phyloP scores from a whole-genome alignment of 2,888 invertebrate genomes.

The Metopia argyrocephala region DNA sequence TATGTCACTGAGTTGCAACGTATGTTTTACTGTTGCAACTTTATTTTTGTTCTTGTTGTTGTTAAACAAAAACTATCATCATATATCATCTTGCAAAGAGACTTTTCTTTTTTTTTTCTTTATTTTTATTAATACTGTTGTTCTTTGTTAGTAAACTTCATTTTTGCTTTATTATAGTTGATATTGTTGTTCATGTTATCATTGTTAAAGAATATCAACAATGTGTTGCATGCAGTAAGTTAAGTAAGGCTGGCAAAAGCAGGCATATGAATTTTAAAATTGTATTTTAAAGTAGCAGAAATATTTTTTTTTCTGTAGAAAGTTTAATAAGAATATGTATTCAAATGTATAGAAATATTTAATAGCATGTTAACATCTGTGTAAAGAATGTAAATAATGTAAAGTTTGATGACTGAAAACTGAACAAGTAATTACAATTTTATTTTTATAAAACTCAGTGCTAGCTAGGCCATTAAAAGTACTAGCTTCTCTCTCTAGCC shows the following conservation, averaged over 20 bases:
- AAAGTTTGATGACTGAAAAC: too few species aligned
- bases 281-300: neutral
- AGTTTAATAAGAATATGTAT: too few species aligned
- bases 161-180: neutral
- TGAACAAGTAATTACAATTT: too few species aligned
- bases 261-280: too few species aligned
- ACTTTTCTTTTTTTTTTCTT: constrained; percentile 10
- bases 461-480: too few species aligned
- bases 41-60: constrained; percentile 8
- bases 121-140: neutral
- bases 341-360: too few species aligned
- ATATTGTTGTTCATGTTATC: neutral
- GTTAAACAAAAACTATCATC: constrained; percentile 43
- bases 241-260: neutral
- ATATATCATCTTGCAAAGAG: constrained; percentile 36
- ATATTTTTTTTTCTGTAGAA: neutral
- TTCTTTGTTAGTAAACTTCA: neutral
- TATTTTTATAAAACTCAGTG: too few species aligned
- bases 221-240: constrained; percentile 8
- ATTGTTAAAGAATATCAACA: neutral
- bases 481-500: too few species aligned
- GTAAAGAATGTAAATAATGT: too few species aligned
- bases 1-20: neutral
- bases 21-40: neutral
- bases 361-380: too few species aligned